phyloP scores from a whole-genome alignment of 2,797 vertebrate species.

The Tragopan temminckii region DNA sequence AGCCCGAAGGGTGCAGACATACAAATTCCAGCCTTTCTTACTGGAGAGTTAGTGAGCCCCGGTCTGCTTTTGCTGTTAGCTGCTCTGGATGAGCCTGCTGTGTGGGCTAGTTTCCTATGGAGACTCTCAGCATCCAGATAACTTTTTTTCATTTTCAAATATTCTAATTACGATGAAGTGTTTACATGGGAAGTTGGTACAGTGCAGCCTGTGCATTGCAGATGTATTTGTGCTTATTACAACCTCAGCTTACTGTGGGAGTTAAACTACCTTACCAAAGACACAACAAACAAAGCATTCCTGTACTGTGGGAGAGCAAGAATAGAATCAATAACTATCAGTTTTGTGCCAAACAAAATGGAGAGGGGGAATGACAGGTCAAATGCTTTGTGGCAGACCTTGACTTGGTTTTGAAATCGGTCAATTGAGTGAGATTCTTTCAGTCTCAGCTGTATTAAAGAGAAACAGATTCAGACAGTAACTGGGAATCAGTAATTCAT shows the following conservation, averaged over 20 bases:
- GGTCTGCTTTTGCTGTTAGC: background rate
- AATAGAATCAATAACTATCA: constrained; percentile 39
- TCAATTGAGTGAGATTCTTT: background rate
- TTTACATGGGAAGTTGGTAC: background rate
- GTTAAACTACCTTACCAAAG: constrained; percentile 52
- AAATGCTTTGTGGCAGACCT: background rate
- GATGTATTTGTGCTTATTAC: constrained; percentile 27
- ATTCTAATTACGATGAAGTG: background rate
- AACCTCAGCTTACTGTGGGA: constrained; percentile 8
- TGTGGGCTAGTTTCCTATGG: background rate
- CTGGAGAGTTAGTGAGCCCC: background rate
- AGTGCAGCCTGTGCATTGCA: background rate
- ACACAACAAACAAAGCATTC: background rate
- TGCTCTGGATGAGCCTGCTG: background rate
- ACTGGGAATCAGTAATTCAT: background rate
- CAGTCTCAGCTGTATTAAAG: background rate
- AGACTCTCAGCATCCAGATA: background rate
- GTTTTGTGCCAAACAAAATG: constrained; percentile 19
- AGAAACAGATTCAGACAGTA: background rate
- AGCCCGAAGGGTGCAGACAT: background rate
- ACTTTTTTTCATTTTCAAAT: background rate
- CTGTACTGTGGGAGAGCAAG: constrained; percentile 2
- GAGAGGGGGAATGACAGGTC: constrained; percentile 1
- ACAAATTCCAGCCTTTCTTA: background rate
- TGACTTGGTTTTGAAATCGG: constrained; percentile 13